Conservation (phyloP, 2,888 invertebrate species). For the Pocota personata region DNA sequence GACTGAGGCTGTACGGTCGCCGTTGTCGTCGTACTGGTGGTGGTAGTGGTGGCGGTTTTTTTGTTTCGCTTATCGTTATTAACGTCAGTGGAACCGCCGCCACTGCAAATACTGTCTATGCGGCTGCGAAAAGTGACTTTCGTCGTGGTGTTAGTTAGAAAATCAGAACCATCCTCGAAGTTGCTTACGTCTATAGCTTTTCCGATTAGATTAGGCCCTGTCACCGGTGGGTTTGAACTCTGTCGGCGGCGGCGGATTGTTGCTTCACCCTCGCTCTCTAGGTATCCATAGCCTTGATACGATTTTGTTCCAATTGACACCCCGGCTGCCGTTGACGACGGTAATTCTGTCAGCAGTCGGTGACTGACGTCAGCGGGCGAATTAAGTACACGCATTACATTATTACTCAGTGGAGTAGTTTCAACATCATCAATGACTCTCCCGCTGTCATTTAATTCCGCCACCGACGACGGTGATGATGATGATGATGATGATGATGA, state of each 20-base stretch:
- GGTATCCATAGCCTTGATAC: conserved; percentile 21
- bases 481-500: background rate
- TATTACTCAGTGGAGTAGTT: conserved; percentile 17
- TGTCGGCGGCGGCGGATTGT: background rate
- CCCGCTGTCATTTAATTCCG: conserved; percentile 52
- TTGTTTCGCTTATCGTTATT: conserved; percentile 49
- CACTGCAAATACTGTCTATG: conserved; percentile 33
- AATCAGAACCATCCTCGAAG: conserved; percentile 33
- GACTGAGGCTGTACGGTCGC: conserved; percentile 30
- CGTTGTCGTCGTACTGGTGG: conserved; percentile 8
- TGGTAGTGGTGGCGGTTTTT: conserved; percentile 24
- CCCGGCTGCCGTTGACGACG: background rate
- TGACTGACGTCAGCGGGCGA: conserved; percentile 51
- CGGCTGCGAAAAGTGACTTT: conserved; percentile 52
- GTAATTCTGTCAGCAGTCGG: conserved; percentile 20
- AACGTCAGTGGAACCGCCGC: conserved; percentile 56
- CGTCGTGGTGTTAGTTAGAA: conserved; percentile 34
- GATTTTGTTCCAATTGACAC: conserved; percentile 33
- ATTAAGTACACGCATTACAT: conserved; percentile 61
- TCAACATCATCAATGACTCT: conserved; percentile 16
- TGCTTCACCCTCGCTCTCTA: conserved; percentile 8
- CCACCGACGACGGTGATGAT: background rate
- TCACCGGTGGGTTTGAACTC: conserved; percentile 28
- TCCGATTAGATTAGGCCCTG: conserved; percentile 59
- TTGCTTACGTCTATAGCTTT: conserved; percentile 45